These are phyloP conservation scores for Phylloscopus trochiloides DNA, from an alignment of 2,113 vertebrate species.

Conservation along the genomic window DNA sequence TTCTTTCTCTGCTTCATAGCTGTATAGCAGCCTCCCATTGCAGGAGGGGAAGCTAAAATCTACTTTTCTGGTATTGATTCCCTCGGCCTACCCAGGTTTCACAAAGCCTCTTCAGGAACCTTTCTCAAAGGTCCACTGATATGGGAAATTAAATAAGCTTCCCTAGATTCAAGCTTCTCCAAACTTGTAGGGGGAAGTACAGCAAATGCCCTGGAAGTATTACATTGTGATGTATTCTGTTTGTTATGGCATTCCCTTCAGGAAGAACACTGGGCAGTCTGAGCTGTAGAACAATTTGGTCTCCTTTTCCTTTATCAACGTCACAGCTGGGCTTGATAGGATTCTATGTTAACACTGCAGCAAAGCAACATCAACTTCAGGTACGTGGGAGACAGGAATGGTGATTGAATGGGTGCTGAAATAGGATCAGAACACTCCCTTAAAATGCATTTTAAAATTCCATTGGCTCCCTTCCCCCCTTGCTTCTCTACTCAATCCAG, in stretches of 20 bases:
- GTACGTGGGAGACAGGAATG: background rate
- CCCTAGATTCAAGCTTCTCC: background rate
- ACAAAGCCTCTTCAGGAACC: background rate
- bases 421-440: background rate
- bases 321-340: background rate
- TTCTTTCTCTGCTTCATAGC: background rate
- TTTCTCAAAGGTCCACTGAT: background rate
- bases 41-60: background rate
- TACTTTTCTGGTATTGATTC: background rate
- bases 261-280: background rate
- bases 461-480: background rate
- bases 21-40: background rate
- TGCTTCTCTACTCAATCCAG: background rate
- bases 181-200: background rate
- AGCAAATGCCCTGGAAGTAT: background rate
- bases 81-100: background rate
- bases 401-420: background rate
- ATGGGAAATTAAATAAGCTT: background rate
- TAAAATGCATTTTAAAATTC: background rate
- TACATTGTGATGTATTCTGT: background rate
- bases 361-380: background rate
- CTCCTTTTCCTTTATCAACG: background rate
- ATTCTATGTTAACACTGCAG: background rate
- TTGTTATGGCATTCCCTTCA: background rate
- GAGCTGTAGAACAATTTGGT: background rate